Conservation (phyloP, 2,888 invertebrate genomes). For the Tetragonula carbonaria region DNA sequence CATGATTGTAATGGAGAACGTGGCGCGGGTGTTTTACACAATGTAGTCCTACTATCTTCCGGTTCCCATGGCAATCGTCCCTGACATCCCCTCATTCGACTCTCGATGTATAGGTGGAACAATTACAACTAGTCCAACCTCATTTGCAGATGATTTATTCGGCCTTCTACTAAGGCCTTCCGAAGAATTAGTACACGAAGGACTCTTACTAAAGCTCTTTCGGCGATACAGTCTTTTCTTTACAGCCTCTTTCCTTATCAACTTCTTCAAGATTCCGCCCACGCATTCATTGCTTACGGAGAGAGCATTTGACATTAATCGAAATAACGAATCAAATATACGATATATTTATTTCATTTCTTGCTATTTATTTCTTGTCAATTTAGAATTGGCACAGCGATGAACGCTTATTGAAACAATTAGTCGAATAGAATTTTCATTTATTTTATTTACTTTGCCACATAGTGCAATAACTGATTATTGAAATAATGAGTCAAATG, state of each 20-base stretch:
- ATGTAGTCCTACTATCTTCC: slow-evolving; percentile 1
- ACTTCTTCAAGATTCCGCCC: slow-evolving; percentile 15
- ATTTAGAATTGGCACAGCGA: too few species aligned
- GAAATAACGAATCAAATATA: background rate
- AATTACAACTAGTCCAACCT: slow-evolving; percentile 75
- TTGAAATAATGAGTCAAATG: too few species aligned
- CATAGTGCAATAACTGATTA: too few species aligned
- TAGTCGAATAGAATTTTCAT: too few species aligned
- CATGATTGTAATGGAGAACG: slow-evolving; percentile 19
- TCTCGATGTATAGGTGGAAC: slow-evolving; percentile 56
- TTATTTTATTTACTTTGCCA: too few species aligned
- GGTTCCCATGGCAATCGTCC: slow-evolving; percentile 54
- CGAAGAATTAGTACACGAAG: slow-evolving; percentile 66
- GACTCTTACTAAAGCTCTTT: slow-evolving; percentile 14
- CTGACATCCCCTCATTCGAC: slow-evolving; percentile 54
- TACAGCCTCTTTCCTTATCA: background rate
- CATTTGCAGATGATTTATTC: slow-evolving; percentile 76
- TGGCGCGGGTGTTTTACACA: slow-evolving; percentile 27
- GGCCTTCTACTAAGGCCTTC: slow-evolving; percentile 53
- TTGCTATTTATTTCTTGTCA: background rate
- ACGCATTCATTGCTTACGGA: background rate
- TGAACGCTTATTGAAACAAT: too few species aligned
- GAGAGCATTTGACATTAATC: background rate
- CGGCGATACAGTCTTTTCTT: slow-evolving; percentile 13
- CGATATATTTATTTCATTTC: background rate